Evolutionary conservation across 1,140 invertebrate species (phyloP).

Genomic region (Vanessa atalanta): DNA sequence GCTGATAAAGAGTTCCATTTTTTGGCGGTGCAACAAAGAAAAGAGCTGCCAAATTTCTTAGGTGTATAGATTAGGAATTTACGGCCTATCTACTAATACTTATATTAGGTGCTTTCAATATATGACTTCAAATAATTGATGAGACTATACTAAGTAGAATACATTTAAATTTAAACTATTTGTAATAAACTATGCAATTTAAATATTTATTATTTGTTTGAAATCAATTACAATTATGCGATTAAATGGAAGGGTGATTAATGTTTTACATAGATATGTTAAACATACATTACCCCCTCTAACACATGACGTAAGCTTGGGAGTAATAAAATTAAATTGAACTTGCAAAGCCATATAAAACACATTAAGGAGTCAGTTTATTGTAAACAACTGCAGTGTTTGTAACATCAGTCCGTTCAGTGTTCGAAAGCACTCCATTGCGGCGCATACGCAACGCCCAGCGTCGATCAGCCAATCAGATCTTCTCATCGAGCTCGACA

Average conservation of each 20-base stretch:
- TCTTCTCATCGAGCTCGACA: conserved; percentile 45
- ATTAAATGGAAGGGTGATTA: conserved; percentile 1
- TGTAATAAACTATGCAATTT: background rate
- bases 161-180: background rate
- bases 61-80: no score
- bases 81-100: no score
- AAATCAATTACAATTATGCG: conserved; percentile 19
- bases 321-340: conserved; percentile 72
- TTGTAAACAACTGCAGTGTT: conserved; percentile 75
- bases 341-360: conserved; percentile 76
- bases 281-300: conserved; percentile 29
- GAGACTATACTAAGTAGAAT: no score
- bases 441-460: conserved; percentile 55
- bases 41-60: no score
- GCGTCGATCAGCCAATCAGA: conserved; percentile 50
- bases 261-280: conserved; percentile 18
- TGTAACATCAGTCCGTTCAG: conserved; percentile 70
- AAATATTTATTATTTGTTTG: conserved; percentile 11
- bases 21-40: no score
- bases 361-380: conserved; percentile 75
- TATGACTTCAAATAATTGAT: no score
- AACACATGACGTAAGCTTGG: conserved; percentile 54
- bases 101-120: no score
- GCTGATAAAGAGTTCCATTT: no score
- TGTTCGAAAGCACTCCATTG: conserved; percentile 62